Base-by-base conservation (phyloP, 1,140 invertebrate species). In the Trichonephila clavipes region DNA sequence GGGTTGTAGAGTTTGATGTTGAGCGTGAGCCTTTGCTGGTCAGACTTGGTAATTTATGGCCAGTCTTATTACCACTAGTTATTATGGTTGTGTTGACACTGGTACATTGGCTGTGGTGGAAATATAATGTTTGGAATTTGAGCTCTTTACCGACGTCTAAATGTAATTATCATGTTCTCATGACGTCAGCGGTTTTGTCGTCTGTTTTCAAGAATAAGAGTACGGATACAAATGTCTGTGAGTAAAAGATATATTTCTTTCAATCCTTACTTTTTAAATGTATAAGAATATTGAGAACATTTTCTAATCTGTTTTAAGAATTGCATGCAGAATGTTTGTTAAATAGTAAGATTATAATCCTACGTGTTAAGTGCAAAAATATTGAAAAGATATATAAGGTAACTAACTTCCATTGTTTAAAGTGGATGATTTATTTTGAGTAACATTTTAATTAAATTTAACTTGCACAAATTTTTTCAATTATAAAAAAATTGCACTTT, bases 21-120 rank as follows among this genome's bases (percentile, higher is more conserved):
- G 51, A 61, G 12, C 16, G n/a, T 7, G 61, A 12, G 12, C 81
- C 77, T 8, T 8, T 64, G 40, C n/a, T 34, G 7, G 24, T 18
- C 24, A 58, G 62, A 19, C 21, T 90, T 28, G 19, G n/a, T 10
- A 51, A 81, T 28, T 61, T 90, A 5, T 92, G 81, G 90, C 90
- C 61, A 3, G 10, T 92, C 6, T 21, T 92, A 21, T 40, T 62
- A 44, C 90, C 62, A 28, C 16, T 92, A 1, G 18, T 10, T 0
- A 24, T 83, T 51, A 58, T 64, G 4, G n/a, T 85, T 59, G 21
- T 92, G 10, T 8, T 92, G 19, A 77, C 85, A 7, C n/a, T 87
- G 10, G 64, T 64, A 1, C 64, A 92, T 4, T 92, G 91, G 91
- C 14, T 69, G 40, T 92, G 91, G 91, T 92, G 91, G 91, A 92